These are phyloP conservation scores for Ornithorhynchus anatinus DNA, from an alignment of 2,113 vertebrate species.

Conservation along the genomic window DNA sequence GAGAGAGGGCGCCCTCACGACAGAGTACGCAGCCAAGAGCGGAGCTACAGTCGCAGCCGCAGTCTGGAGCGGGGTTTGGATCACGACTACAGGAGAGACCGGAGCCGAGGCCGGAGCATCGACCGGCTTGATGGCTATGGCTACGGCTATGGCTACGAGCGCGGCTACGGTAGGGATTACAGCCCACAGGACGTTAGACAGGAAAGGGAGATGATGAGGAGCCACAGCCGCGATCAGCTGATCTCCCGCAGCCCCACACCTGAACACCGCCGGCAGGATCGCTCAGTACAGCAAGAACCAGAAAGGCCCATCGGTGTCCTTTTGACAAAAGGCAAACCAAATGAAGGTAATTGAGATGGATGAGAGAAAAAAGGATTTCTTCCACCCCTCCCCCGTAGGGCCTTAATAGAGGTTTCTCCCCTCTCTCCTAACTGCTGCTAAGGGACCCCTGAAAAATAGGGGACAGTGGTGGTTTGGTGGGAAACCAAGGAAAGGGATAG, in stretches of 20 bases:
- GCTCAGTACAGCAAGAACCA: conserved; percentile 19
- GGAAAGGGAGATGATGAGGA: conserved; percentile 29
- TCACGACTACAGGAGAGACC: conserved; percentile 69
- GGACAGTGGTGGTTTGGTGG: no score
- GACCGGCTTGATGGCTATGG: conserved; percentile 74
- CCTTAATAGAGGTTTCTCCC: no score
- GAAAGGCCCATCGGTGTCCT: conserved; percentile 84
- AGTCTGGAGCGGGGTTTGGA: conserved; percentile 72
- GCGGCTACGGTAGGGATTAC: conserved; percentile 70
- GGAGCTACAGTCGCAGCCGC: conserved; percentile 50
- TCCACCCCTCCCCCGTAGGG: no score
- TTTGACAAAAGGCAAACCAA: conserved; percentile 85
- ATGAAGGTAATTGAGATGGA: conserved; percentile 78
- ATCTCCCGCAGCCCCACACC: conserved; percentile 67
- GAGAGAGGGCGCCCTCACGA: conserved; percentile 73
- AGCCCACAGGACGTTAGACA: conserved; percentile 65
- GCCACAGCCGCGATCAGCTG: conserved; percentile 79
- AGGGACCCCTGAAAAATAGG: no score
- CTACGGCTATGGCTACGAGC: conserved; percentile 73
- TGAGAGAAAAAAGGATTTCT: not conserved
- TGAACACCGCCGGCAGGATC: conserved; percentile 17
- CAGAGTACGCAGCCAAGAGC: conserved; percentile 62
- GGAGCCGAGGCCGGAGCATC: conserved; percentile 74
- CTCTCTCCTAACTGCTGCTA: no score
- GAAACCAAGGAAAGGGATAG: no score